These are phyloP conservation scores for Osmerus eperlanus DNA, from an alignment of 2,113 vertebrate genomes.

Conservation along the genomic window DNA sequence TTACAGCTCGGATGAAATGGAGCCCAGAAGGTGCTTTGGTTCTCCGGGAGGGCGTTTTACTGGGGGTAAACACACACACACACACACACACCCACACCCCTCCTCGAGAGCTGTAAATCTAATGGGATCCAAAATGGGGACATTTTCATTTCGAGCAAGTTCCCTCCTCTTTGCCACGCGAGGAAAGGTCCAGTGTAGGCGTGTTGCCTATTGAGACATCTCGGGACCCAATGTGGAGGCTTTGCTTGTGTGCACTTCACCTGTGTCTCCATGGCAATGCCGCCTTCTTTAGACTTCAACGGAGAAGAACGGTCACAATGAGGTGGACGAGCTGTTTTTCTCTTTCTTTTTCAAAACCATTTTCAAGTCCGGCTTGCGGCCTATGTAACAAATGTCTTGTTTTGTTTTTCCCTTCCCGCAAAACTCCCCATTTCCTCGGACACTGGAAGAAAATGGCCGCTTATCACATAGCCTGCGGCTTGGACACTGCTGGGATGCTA, in stretches of 20 bases:
- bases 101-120: constrained; percentile 1
- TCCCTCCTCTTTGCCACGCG: neutral
- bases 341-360: too few species aligned
- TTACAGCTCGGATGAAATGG: constrained; percentile 36
- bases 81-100: neutral
- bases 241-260: too few species aligned
- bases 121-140: neutral
- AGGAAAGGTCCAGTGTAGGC: neutral
- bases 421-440: too few species aligned
- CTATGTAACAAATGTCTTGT: too few species aligned
- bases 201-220: too few species aligned
- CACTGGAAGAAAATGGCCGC: neutral
- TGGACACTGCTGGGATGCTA: neutral
- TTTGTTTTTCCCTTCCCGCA: too few species aligned
- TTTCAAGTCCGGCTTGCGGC: too few species aligned
- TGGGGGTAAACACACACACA: neutral
- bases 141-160: constrained; percentile 6
- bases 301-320: too few species aligned
- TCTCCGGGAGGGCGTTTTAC: constrained; percentile 17
- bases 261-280: too few species aligned
- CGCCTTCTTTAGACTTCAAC: too few species aligned
- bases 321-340: too few species aligned
- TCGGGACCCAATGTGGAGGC: too few species aligned
- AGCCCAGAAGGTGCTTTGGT: constrained; percentile 47
- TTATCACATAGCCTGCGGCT: constrained; percentile 22